Percentiles rank a stretch among this genome's conserved stretches.
phyloP scores from a whole-genome alignment of 1,140 invertebrate species.

The Branchinecta lindahli region DNA sequence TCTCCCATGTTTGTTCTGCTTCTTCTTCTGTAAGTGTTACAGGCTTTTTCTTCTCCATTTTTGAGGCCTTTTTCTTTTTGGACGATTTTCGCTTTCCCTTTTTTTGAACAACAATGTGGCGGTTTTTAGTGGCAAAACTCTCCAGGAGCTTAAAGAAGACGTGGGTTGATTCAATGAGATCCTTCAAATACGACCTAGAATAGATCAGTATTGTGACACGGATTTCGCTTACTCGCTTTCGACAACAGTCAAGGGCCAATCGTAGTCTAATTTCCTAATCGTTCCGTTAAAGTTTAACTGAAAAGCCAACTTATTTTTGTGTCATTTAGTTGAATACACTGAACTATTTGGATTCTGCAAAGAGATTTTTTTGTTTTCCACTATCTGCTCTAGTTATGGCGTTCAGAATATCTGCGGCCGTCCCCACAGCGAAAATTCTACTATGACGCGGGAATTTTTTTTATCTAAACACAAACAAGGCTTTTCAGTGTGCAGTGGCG shows the following conservation, averaged over 20 bases:
- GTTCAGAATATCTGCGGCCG: too few relatives aligned
- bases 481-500: too few relatives aligned
- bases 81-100: constrained; percentile 39
- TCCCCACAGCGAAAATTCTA: too few relatives aligned
- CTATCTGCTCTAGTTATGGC: too few relatives aligned
- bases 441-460: too few relatives aligned
- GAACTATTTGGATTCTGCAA: too few relatives aligned
- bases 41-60: constrained; percentile 18
- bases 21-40: constrained; percentile 35
- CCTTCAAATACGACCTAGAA: constrained; percentile 58
- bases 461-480: too few relatives aligned
- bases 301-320: too few relatives aligned
- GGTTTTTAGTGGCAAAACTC: constrained; percentile 50
- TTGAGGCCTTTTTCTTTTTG: constrained; percentile 25
- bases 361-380: too few relatives aligned
- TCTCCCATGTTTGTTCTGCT: constrained; percentile 47
- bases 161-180: constrained; percentile 75
- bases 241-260: constrained; percentile 12
- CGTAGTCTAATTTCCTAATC: neutral
- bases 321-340: too few relatives aligned
- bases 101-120: constrained; percentile 51
- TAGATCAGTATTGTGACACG: constrained; percentile 14
- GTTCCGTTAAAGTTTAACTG: too few relatives aligned
- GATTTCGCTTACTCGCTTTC: constrained; percentile 15
- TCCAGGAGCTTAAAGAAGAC: constrained; percentile 86